Base-by-base conservation (phyloP, 2,113 vertebrate genomes). In the Mirza zaza region DNA sequence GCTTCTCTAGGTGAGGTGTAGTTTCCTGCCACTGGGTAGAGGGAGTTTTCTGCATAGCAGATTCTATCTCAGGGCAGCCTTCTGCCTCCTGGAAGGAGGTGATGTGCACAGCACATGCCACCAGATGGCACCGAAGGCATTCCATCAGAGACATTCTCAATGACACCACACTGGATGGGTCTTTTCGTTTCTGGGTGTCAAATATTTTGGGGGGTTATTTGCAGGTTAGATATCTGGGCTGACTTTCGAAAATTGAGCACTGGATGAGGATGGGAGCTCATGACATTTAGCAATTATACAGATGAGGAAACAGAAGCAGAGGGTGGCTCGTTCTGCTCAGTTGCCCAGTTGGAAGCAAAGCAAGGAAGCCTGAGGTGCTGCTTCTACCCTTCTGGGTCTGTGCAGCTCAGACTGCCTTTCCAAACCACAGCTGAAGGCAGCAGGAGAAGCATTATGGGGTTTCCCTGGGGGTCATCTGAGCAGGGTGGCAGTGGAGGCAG, bases 41-140 rank as follows among this genome's bases (percentile, higher is more conserved):
- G 3, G 76, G 75, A 59, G 20, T 65, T 87, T 94, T 80, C n/a
- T 21, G 34, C 42, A 65, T 17, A 0, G n/a, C 1, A 0, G 29
- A 34, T 63, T 82, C 1, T 34, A 14, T 80, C 82, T 85, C 36
- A 48, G 27, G 42, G 34, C 48, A 18, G 18, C 10, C 12, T 68
- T 61, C 27, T n/a, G 36, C 17, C 50, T 85, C 61, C 4, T 10
- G 8, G 61, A 55, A 70, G 65, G 77, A 42, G 42, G 50, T 3
- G 13, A 6, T 18, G 75, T 59, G 21, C n/a, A 75, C 88, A 92
- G 21, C 34, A 68, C 3, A 0, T 0, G 32, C 90, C 97, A 94
- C 73, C 23, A 97, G 97, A 89, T 97, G 97, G 97, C 82, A n/a
- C 95, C 45, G 79, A 93, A 97, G 93, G 65, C 32, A 85, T 88